Evolutionary conservation across 2,113 vertebrate genomes (phyloP).

Genomic region (Rhineura floridana): DNA sequence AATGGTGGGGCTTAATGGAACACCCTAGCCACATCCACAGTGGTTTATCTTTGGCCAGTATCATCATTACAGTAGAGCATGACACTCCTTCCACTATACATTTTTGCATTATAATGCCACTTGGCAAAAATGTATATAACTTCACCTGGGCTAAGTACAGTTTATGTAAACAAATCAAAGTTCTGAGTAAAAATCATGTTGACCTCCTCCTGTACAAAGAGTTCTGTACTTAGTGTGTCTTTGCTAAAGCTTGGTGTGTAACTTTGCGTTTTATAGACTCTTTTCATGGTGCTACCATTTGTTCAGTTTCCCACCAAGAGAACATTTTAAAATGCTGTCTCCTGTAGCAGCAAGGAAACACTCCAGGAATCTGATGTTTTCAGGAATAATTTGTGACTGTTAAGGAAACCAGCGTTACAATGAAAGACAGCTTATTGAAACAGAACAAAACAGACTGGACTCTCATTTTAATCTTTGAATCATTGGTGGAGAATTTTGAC

Average conservation of each 20-base stretch:
- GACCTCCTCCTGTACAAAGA: conserved; percentile 18
- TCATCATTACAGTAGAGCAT: neutral
- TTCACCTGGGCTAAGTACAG: conserved; percentile 20
- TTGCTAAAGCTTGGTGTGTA: conserved; percentile 43
- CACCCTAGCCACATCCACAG: too few relatives aligned
- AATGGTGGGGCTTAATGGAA: too few relatives aligned
- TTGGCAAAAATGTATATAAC: conserved; percentile 27
- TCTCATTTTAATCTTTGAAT: conserved; percentile 35
- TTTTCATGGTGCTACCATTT: conserved; percentile 10
- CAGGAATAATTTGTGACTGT: conserved; percentile 61
- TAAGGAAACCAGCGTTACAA: conserved; percentile 44
- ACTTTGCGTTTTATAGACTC: conserved; percentile 35
- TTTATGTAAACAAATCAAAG: conserved; percentile 46
- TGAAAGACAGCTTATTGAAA: conserved; percentile 57
- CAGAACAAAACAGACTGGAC: conserved; percentile 50
- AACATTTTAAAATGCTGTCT: conserved; percentile 60
- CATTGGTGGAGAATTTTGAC: conserved; percentile 36
- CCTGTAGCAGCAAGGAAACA: conserved; percentile 53
- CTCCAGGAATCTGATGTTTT: conserved; percentile 61
- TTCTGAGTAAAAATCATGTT: conserved; percentile 51
- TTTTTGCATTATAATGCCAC: neutral
- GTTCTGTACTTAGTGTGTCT: conserved; percentile 37
- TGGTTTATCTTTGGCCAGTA: too few relatives aligned
- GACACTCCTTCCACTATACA: neutral
- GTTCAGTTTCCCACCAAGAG: conserved; percentile 59